phyloP scores from a whole-genome alignment of 2,113 vertebrate genomes.

The Nibea coibor region DNA sequence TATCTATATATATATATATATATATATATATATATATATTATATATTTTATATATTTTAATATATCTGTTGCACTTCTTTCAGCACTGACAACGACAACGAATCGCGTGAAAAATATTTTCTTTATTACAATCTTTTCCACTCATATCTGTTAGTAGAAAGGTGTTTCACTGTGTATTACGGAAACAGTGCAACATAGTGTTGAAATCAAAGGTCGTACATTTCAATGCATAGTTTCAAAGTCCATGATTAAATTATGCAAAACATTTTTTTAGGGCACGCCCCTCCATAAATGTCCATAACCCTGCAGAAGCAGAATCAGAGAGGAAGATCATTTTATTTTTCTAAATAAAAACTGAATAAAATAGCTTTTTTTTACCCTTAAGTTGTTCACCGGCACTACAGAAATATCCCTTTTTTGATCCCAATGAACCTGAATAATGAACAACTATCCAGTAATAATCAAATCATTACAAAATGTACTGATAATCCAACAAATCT shows the following conservation, averaged over 20 bases:
- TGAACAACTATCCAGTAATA: slow-evolving; percentile 27
- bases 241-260: slow-evolving; percentile 31
- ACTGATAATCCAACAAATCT: slow-evolving; percentile 44
- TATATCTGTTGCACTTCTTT: not conserved
- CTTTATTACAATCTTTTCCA: slow-evolving; percentile 81
- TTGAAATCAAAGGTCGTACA: slow-evolving; percentile 52
- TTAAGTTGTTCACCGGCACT: slow-evolving; percentile 14
- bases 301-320: slow-evolving; percentile 18
- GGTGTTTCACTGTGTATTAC: slow-evolving; percentile 55
- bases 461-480: slow-evolving; percentile 47
- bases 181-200: slow-evolving; percentile 64
- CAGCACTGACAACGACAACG: slow-evolving; percentile 9
- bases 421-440: slow-evolving; percentile 59
- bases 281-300: not conserved
- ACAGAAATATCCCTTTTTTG: slow-evolving; percentile 71
- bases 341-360: slow-evolving; percentile 40
- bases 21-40: no score
- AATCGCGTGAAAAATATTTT: slow-evolving; percentile 75
- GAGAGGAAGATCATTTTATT: slow-evolving; percentile 17
- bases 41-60: no score
- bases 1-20: no score
- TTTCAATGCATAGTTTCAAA: slow-evolving; percentile 70
- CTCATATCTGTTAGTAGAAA: slow-evolving; percentile 73
- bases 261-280: not conserved
- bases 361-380: slow-evolving; percentile 12